These are phyloP conservation scores for Ochropleura leucogaster DNA, from an alignment of 2,888 invertebrate genomes.

Conservation along the genomic window DNA sequence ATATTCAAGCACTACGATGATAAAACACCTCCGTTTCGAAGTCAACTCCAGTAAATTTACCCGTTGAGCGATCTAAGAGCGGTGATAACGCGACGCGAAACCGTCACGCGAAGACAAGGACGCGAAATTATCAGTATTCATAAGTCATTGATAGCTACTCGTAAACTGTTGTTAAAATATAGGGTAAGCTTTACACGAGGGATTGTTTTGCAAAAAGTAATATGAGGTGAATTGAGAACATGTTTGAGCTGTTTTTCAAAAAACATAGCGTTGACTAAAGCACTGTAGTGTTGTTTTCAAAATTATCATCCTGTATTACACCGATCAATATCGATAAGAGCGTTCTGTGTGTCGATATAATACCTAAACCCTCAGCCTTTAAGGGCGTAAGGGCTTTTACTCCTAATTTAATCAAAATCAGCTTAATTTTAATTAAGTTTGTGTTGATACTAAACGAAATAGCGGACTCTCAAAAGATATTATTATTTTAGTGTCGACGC, in stretches of 20 bases:
- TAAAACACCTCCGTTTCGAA: conserved; percentile 71
- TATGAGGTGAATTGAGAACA: background rate
- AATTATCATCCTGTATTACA: background rate
- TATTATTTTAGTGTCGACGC: conserved; percentile 61
- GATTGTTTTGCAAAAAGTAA: background rate
- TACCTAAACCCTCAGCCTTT: conserved; percentile 9
- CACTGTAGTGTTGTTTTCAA: background rate
- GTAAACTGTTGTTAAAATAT: conserved; percentile 53
- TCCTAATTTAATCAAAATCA: conserved; percentile 32
- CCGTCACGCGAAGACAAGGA: conserved; percentile 77
- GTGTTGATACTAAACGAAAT: conserved; percentile 46
- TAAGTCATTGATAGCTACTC: conserved; percentile 71
- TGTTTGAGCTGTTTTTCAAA: background rate
- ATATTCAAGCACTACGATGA: conserved; percentile 59
- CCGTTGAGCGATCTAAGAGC: conserved; percentile 73
- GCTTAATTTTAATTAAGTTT: conserved; percentile 39
- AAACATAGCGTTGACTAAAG: background rate
- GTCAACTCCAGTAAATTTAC: conserved; percentile 73
- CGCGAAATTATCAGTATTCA: conserved; percentile 76
- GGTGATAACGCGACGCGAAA: conserved; percentile 74
- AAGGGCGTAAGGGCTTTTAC: conserved; percentile 15
- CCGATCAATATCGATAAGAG: conserved; percentile 24
- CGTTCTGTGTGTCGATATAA: conserved; percentile 15
- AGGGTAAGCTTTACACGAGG: background rate
- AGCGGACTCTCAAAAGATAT: conserved; percentile 42